phyloP scores from a whole-genome alignment of 2,888 invertebrate genomes.

The Notodonta ziczac region DNA sequence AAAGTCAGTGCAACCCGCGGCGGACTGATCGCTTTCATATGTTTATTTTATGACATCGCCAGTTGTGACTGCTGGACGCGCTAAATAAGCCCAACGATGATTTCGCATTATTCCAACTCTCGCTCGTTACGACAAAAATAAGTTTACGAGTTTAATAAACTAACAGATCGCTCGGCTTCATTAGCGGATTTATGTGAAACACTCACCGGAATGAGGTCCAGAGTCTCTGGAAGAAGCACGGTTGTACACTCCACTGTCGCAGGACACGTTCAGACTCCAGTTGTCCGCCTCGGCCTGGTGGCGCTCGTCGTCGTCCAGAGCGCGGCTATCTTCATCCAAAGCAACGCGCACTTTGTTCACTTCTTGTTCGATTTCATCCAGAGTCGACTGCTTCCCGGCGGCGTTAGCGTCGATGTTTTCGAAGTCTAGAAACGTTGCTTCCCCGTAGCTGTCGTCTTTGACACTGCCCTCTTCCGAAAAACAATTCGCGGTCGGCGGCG shows the following conservation, averaged over 20 bases:
- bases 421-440: constrained; percentile 78
- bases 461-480: constrained; percentile 53
- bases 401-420: constrained; percentile 65
- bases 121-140: constrained; percentile 64
- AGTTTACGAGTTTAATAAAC: constrained; percentile 60
- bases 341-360: constrained; percentile 80
- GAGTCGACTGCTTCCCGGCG: constrained; percentile 69
- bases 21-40: constrained; percentile 63
- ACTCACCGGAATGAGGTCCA: constrained; percentile 81
- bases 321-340: constrained; percentile 78
- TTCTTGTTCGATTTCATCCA: constrained; percentile 80
- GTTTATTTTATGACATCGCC: constrained; percentile 63
- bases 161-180: constrained; percentile 31
- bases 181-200: constrained; percentile 22
- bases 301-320: constrained; percentile 76
- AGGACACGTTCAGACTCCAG: constrained; percentile 83
- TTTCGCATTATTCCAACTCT: constrained; percentile 51
- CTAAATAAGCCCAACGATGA: constrained; percentile 67
- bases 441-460: constrained; percentile 75
- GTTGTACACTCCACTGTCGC: constrained; percentile 86
- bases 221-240: constrained; percentile 83
- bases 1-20: constrained; percentile 60
- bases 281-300: constrained; percentile 78
- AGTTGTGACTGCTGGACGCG: constrained; percentile 56
- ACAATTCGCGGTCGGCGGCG: constrained; percentile 55